Base-by-base conservation (phyloP, 2,113 vertebrate species). In the Phycodurus eques region DNA sequence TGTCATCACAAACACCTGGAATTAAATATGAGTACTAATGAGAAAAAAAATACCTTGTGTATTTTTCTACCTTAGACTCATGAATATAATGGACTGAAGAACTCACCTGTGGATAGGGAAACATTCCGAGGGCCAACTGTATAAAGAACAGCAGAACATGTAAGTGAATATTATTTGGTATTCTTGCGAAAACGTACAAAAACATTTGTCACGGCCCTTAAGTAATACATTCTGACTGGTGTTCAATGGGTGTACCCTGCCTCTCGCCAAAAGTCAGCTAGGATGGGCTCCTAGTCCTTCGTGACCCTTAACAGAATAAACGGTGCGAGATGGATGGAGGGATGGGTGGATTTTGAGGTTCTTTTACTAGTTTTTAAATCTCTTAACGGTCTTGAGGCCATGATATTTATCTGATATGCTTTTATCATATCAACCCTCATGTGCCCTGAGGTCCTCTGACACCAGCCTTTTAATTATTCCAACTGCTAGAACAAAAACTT, bases 101-200 rank as follows among this genome's bases (percentile, higher is more conserved):
- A 93, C 96, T 96, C 93, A 98, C 97, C 96, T 98, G 97, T 94
- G 96, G 96, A 93, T 99, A 99, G 76, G 97, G 97, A 92, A 99
- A 99, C 92, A 96, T 96, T 90, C 96, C 97, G 84, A 99, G 93
- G 66, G 95, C 97, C 93, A 99, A 92, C 97, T 99, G 94, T 86
- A 81, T 87, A 91, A 85, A 90, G 82, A 94, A 89, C 94, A 89
- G 92, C 8, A 90, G 71, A 92, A 33, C 51, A 19, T 42, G 15
- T 2, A 42, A 17, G 13, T 67, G 22, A 11, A 66, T 13, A 64
- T 46, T 47, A 42, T 19, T 67, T 1, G 17, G 0, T 22, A 1
- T 27, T 44, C 7, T 39, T 46, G 1, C 9, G 19, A 42, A 63
- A n/a, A 20, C 6, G 13, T 59, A 46, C 5, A 51, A 19, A 51